Evolutionary conservation across 1,140 invertebrate species (phyloP), one percentile per base, ranked within the genome.

Genomic region (Pseudachorutes palmiensis): DNA sequence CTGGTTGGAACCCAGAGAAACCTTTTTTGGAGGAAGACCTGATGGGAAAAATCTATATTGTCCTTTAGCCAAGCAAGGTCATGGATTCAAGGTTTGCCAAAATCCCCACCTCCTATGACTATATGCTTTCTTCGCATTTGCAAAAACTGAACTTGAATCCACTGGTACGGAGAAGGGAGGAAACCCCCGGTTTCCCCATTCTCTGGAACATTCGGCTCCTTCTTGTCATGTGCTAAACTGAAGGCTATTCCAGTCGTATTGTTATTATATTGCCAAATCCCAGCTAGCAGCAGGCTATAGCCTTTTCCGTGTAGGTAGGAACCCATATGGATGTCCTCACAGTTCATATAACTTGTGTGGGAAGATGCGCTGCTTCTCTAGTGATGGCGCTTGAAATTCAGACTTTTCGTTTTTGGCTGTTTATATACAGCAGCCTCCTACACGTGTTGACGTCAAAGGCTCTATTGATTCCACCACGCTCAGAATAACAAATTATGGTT

Each of bases 51-150:
- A 73, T 73, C 72, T 70, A 71, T 73, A 74, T 64, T 74, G 73
- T 71, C 70, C 71, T 72, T 68, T 73, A 67, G 65, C n/a, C n/a
- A n/a, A n/a, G n/a, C 72, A 71, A 71, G 70, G 69, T 71, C 71
- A 74, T 66, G 65, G 57, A 69, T 74, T 73, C 73, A 74, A 72
- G 69, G 73, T 69, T 71, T 36, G 51, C 51, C 9, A 26, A 45
- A 55, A 19, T 62, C 49, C 24, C 51, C 51, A 9, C 24, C 51
- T 55, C 51, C 51, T 24, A 14, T 22, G 9, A 5, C 51, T 49
- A 32, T 36, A 51, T 55, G 12, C 59, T 45, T 45, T 45, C 19
- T 45, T 45, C 36, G 36, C 36, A 45, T 19, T 45, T 45, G 36
- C 36, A 45, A 45, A 45, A 45, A 45, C 19, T 45, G 36, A 45